These are phyloP conservation scores for Ceyx cyanopectus DNA, from an alignment of 2,113 vertebrate genomes.

Conservation along the genomic window DNA sequence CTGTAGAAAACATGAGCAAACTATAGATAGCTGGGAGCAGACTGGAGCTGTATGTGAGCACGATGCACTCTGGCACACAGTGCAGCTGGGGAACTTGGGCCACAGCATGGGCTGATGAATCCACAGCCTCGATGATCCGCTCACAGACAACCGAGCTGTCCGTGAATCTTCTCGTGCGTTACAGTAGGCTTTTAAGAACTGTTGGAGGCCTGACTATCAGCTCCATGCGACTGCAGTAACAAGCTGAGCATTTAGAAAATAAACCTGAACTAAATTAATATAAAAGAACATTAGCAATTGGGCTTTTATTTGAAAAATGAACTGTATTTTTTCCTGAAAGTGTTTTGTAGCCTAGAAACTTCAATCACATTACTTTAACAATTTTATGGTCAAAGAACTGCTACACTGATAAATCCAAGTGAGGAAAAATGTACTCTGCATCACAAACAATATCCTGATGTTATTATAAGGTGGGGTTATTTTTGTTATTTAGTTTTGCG, in stretches of 20 bases:
- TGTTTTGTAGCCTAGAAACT: neutral
- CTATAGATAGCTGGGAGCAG: neutral
- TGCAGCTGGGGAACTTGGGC: neutral
- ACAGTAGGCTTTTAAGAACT: neutral
- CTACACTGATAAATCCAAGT: neutral
- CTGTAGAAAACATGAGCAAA: neutral
- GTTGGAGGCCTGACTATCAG: neutral
- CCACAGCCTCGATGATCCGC: neutral
- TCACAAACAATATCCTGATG: neutral
- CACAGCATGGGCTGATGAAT: neutral
- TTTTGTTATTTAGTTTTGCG: neutral
- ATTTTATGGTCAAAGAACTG: neutral
- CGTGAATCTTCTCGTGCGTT: neutral
- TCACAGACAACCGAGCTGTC: neutral
- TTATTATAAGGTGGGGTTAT: neutral
- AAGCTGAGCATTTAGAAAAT: neutral
- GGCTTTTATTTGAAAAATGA: neutral
- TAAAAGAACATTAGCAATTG: neutral
- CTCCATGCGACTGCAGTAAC: accelerated
- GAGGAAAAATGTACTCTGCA: neutral
- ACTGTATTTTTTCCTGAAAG: neutral
- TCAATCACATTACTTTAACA: neutral
- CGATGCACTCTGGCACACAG: neutral
- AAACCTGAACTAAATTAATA: neutral
- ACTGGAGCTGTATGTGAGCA: neutral